phyloP scores from a whole-genome alignment of 2,888 invertebrate genomes.

The Epistrophella euchroma region DNA sequence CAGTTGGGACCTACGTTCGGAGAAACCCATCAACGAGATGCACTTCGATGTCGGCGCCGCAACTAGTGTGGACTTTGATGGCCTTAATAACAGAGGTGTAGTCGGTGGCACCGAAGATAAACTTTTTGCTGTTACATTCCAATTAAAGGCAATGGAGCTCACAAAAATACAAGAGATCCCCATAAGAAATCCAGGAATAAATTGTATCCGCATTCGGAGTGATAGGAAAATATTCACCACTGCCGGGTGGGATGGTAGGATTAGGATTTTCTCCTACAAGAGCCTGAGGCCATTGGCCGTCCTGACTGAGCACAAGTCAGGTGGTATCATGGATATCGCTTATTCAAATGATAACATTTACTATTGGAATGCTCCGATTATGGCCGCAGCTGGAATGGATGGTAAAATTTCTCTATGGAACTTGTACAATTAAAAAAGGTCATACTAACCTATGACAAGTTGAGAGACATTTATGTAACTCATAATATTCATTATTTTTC shows the following conservation, averaged over 20 bases:
- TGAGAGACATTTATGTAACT: slow-evolving; percentile 6
- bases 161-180: slow-evolving; percentile 86
- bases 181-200: slow-evolving; percentile 90
- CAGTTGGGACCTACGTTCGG: slow-evolving; percentile 89
- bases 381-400: slow-evolving; percentile 91
- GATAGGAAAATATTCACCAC: slow-evolving; percentile 90
- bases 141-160: slow-evolving; percentile 83
- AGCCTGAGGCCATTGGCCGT: slow-evolving; percentile 89
- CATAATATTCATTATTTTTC: slow-evolving; percentile 31
- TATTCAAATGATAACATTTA: slow-evolving; percentile 88
- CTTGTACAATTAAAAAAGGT: slow-evolving; percentile 87
- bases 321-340: slow-evolving; percentile 89
- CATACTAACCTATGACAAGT: neutral
- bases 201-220: slow-evolving; percentile 87
- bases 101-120: slow-evolving; percentile 85
- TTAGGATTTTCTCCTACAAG: slow-evolving; percentile 91
- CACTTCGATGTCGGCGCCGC: slow-evolving; percentile 87
- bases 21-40: slow-evolving; percentile 80
- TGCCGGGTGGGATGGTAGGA: slow-evolving; percentile 91
- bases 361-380: slow-evolving; percentile 89
- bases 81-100: slow-evolving; percentile 87
- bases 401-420: slow-evolving; percentile 92
- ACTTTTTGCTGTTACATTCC: slow-evolving; percentile 81
- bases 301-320: slow-evolving; percentile 89
- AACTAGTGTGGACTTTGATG: slow-evolving; percentile 88